These are phyloP conservation scores for Euura saliciscinereae DNA, from an alignment of 1,140 invertebrate species.

Conservation along the genomic window DNA sequence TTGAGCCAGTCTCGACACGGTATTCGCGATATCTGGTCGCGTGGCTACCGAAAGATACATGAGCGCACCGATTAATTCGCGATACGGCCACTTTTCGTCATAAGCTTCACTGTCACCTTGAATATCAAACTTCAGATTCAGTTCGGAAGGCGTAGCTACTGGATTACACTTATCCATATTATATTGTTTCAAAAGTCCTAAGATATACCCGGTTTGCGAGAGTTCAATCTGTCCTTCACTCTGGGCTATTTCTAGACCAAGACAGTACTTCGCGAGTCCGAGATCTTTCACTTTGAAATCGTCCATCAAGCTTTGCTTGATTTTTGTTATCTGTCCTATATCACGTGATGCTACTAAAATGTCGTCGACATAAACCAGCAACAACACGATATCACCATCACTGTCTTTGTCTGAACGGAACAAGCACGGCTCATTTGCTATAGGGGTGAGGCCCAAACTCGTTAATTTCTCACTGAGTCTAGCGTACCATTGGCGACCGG, in stretches of 20 bases:
- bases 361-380: conserved; percentile 22
- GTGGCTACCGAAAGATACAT: conserved; percentile 24
- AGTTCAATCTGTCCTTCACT: background rate
- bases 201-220: background rate
- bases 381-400: conserved; percentile 3
- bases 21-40: conserved; percentile 43
- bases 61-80: too few relatives aligned
- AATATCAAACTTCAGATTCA: background rate
- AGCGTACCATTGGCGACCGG: conserved; percentile 18
- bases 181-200: conserved; percentile 10
- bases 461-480: conserved; percentile 2
- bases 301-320: conserved; percentile 16
- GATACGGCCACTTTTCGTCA: background rate
- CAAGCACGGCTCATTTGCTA: background rate
- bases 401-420: conserved; percentile 2
- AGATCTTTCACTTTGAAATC: conserved; percentile 25
- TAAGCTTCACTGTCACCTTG: background rate
- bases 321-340: background rate
- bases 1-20: conserved; percentile 32
- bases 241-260: conserved; percentile 16
- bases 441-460: background rate
- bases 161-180: conserved; percentile 13
- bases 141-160: conserved; percentile 8
- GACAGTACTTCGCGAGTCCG: conserved; percentile 8
- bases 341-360: conserved; percentile 19